Evolutionary conservation across 2,888 invertebrate genomes (phyloP).

Genomic region (Apoderus coryli): DNA sequence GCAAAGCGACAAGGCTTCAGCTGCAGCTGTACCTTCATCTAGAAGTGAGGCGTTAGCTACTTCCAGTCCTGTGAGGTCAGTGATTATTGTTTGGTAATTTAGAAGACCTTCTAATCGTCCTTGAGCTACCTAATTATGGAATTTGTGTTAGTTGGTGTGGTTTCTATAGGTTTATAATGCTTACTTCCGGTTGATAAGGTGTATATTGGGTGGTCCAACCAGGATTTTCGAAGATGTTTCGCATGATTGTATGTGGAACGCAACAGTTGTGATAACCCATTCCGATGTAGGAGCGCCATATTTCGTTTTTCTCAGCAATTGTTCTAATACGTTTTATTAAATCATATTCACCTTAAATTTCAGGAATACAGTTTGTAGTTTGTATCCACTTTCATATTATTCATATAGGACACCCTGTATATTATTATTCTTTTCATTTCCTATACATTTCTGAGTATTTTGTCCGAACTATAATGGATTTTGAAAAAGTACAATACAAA

Average conservation of each 20-base stretch:
- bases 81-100: slow-evolving; percentile 96
- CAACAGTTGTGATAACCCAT: slow-evolving; percentile 98
- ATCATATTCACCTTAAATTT: slow-evolving; percentile 71
- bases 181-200: slow-evolving; percentile 90
- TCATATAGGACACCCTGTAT: too few relatives aligned
- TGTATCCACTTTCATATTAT: too few relatives aligned
- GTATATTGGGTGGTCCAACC: slow-evolving; percentile 99
- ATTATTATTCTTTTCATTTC: too few relatives aligned
- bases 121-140: slow-evolving; percentile 69
- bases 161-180: too few relatives aligned
- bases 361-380: too few relatives aligned
- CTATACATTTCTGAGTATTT: too few relatives aligned
- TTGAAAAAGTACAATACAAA: too few relatives aligned
- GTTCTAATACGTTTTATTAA: slow-evolving; percentile 63
- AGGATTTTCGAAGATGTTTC: slow-evolving; percentile 98
- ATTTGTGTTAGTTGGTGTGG: too few relatives aligned
- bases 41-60: slow-evolving; percentile 94
- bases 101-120: slow-evolving; percentile 89
- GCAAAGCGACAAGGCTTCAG: slow-evolving; percentile 88
- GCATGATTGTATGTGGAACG: slow-evolving; percentile 86
- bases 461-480: too few relatives aligned
- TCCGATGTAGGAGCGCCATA: slow-evolving; percentile 94
- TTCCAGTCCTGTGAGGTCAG: slow-evolving; percentile 86
- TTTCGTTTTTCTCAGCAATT: slow-evolving; percentile 76
- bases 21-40: slow-evolving; percentile 94